A percentile compares a stretch with the other conserved stretches of the same genome.
Conservation (phyloP, 2,113 vertebrate species). For the Equus przewalskii region DNA sequence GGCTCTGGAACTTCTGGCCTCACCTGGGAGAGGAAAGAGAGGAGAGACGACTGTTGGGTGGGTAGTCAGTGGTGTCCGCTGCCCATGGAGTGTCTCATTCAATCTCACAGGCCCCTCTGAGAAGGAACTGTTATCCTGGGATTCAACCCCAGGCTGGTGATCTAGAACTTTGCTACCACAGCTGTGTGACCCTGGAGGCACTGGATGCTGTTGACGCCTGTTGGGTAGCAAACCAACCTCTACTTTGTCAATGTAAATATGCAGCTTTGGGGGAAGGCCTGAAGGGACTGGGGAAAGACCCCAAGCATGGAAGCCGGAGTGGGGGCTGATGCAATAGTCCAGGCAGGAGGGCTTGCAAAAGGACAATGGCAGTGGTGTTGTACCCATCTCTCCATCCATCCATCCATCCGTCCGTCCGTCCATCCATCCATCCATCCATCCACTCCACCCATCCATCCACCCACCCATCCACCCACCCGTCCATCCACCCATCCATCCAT, state of each 20-base stretch:
- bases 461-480: not conserved
- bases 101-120: not conserved
- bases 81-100: not conserved
- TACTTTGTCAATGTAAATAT: not conserved
- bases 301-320: not conserved
- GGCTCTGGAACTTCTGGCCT: no score
- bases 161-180: not conserved
- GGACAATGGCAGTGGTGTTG: not conserved
- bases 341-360: not conserved
- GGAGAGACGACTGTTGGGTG: not conserved
- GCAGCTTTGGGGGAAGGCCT: not conserved
- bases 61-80: not conserved
- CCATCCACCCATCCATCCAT: not conserved
- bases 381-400: no score
- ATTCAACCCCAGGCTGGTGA: not conserved
- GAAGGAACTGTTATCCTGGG: not conserved
- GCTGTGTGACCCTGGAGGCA: not conserved
- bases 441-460: no score
- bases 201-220: no score
- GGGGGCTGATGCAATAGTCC: no score
- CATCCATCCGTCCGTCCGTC: not conserved
- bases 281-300: not conserved
- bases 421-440: rapidly evolving
- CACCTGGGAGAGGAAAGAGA: not conserved
- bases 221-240: not conserved